Base-by-base conservation (phyloP, 1,140 invertebrate species). In the Philaenus spumarius region DNA sequence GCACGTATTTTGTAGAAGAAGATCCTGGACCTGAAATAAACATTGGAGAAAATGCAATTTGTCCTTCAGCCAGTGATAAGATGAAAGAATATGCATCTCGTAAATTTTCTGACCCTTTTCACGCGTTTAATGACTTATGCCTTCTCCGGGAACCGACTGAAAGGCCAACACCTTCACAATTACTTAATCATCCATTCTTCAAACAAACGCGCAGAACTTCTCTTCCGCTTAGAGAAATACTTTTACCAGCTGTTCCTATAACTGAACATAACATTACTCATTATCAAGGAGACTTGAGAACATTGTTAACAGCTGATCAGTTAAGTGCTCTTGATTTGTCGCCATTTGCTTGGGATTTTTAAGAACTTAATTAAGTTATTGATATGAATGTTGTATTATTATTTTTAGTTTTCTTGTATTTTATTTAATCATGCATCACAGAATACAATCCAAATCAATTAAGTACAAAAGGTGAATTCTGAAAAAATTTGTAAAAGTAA, bases 171-270 rank as follows among this genome's bases (percentile, higher is more conserved):
- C 76, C 82, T n/a, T 68, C 71, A 1, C 80, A 85, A 64, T 70
- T 92, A 39, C 70, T 89, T 17, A 78, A 73, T 51, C 89, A 93
- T 69, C 73, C 80, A 7, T 90, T 91, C 72, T 86, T 92, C 65
- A 90, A 89, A 71, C 80, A 84, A 60, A 46, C 48, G 20, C 30
- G 17, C 20, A 48, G 34, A 34, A 12, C 12, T 34, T 19, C 53
- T 12, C 37, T 51, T 40, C 30, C 46, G 37, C 52, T 45, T 26
- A 48, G 53, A 37, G 50, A 64, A 2, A 45, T 66, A 43, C 35
- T 60, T 6, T 30, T 30, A 30, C 62, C 64, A n/a, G 62, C 62
- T 40, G 53, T 64, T 14, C 64, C 64, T 1, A 43, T 62, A 35
- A 55, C 54, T 11, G 47, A 59, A 9, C 43, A 40, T 1, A 64